A percentile compares a stretch with the other conserved stretches of the same genome.
Conservation (phyloP, 2,113 vertebrate species). For the Bungarus multicinctus region DNA sequence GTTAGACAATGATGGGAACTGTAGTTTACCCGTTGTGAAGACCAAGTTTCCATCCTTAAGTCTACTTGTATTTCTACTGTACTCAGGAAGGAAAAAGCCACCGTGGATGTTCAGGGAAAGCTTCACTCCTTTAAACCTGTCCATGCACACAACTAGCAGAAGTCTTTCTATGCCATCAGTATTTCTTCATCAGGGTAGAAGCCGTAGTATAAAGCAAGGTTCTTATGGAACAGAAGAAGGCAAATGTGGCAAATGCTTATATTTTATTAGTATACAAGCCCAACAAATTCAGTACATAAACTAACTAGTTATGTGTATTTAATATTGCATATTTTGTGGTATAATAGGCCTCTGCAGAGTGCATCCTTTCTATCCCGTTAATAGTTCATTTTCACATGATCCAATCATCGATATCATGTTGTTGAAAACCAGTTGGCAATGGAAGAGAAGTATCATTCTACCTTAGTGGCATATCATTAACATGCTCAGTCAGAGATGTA, state of each 20-base stretch:
- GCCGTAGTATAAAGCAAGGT: neutral
- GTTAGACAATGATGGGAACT: neutral
- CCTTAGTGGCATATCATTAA: slow-evolving; percentile 24
- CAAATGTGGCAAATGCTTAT: neutral
- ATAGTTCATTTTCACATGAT: neutral
- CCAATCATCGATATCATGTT: neutral
- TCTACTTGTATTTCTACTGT: neutral
- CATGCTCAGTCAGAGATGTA: neutral
- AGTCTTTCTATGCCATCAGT: neutral
- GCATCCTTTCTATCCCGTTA: neutral
- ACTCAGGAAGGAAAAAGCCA: neutral
- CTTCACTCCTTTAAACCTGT: neutral
- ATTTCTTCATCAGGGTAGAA: neutral
- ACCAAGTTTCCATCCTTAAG: neutral
- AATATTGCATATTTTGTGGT: neutral
- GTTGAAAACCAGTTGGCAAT: slow-evolving; percentile 19
- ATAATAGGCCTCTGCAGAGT: neutral
- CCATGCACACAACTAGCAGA: neutral
- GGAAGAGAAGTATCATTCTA: slow-evolving; percentile 38
- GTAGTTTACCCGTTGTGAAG: neutral
- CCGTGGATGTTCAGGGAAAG: neutral
- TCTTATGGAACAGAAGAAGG: neutral
- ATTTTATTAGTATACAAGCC: neutral
- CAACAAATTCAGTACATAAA: neutral
- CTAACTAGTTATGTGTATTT: neutral